Percentiles rank a stretch among this genome's conserved stretches.
Evolutionary conservation across 2,888 invertebrate genomes (phyloP).

Genomic region (Alitta virens): DNA sequence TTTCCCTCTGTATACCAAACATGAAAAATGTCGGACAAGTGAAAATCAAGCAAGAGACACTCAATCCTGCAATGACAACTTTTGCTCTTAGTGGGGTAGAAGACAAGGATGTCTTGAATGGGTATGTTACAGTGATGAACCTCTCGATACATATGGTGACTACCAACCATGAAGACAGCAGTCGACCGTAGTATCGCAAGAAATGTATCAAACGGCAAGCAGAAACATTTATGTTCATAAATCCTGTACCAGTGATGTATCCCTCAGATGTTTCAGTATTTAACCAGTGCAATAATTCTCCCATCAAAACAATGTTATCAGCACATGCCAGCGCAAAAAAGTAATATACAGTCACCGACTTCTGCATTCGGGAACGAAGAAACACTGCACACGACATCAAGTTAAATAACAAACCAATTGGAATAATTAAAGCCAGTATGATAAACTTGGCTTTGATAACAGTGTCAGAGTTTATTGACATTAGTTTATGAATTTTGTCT

Average conservation of each 20-base stretch:
- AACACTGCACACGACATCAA: conserved; percentile 8
- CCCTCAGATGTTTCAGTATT: not conserved
- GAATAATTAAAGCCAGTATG: conserved; percentile 12
- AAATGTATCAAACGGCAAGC: not conserved
- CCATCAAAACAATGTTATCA: conserved; percentile 12
- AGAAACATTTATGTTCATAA: not conserved
- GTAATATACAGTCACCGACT: conserved; percentile 4
- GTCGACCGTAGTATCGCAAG: conserved; percentile 1
- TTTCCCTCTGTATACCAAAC: not conserved
- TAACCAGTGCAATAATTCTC: conserved; percentile 12
- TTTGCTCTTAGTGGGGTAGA: conserved; percentile 3
- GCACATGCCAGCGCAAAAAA: conserved; percentile 9
- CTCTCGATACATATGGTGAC: conserved; percentile 10
- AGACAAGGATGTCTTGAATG: not conserved
- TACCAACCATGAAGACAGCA: conserved; percentile 8
- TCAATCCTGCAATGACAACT: not conserved
- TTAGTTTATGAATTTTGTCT: too few relatives aligned
- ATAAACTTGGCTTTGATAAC: conserved; percentile 7
- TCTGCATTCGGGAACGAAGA: conserved; percentile 3
- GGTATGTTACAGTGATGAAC: conserved; percentile 10
- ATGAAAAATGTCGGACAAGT: not conserved
- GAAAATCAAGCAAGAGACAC: not conserved
- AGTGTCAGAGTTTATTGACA: not conserved
- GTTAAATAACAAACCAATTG: conserved; percentile 8
- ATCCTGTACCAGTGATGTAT: not conserved